Evolutionary conservation across 2,113 vertebrate species (phyloP), one percentile per base, ranked within the genome.

Genomic region (Mixornis gularis): DNA sequence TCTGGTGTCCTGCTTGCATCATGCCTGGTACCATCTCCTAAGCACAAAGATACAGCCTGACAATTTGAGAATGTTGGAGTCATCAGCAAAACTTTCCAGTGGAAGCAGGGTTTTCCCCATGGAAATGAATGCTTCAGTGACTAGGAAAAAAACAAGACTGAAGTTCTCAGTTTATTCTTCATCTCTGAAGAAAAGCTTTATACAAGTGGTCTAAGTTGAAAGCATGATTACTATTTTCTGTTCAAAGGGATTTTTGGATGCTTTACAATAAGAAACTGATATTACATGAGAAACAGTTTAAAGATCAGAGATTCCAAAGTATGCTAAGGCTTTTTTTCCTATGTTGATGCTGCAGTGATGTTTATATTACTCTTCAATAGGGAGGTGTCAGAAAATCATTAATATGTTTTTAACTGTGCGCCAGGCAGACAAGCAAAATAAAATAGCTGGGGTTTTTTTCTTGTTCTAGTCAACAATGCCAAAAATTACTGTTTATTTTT

Each of bases 331-430:
- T n/a, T 79, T 91, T 76, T 96, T 97, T 94, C 93, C 94, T 82
- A 12, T 13, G 78, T 56, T 76, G 90, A 81, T 64, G 79, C 77
- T 94, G 94, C 87, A 85, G 68, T 68, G 69, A 81, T 95, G 92
- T 96, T 96, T 96, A 82, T 55, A 66, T 65, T 90, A 82, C 79
- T 80, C 69, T 91, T 90, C 71, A 78, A 76, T 4, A 69, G 77
- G 81, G 85, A 89, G 85, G 86, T 93, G 95, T 95, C 93, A 96
- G 88, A 93, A 96, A 96, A 95, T 71, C 87, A 95, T 94, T 96
- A 91, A 49, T 68, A 74, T 66, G 68, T 90, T 95, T 97, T 93
- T 81, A 93, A 93, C 71, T 84, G 78, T 41, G 80, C 90, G 82
- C 94, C 90, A 97, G 95, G 94, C 92, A 96, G 94, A 92, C 71